A percentile compares a stretch with the other conserved stretches of the same genome.
Evolutionary conservation across 2,797 vertebrate species (phyloP).

Genomic region (Acridotheres tristis): DNA sequence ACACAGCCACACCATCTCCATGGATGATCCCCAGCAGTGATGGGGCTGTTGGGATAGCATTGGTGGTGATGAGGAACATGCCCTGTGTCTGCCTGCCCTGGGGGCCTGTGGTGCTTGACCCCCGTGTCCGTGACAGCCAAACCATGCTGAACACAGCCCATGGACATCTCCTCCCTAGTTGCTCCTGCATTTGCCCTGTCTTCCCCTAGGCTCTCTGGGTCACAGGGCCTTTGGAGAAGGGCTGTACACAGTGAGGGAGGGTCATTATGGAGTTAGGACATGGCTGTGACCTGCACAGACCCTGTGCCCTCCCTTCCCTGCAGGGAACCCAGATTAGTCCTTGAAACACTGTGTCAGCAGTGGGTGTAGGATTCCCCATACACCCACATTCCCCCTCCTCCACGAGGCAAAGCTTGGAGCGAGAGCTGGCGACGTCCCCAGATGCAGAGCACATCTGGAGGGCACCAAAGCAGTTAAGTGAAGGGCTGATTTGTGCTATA

Average conservation of each 20-base stretch:
- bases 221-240: background rate
- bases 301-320: background rate
- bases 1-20: fast-evolving
- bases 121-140: fast-evolving
- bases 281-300: background rate
- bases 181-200: fast-evolving
- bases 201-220: background rate
- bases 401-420: background rate
- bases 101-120: background rate
- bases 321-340: background rate
- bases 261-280: background rate
- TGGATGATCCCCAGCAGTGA: background rate
- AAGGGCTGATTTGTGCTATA: slow-evolving; percentile 52
- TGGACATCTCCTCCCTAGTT: background rate
- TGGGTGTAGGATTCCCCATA: background rate
- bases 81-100: background rate
- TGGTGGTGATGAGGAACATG: background rate
- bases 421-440: background rate
- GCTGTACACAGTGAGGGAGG: background rate
- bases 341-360: background rate
- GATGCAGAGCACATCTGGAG: slow-evolving; percentile 38
- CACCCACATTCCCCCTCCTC: background rate
- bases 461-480: slow-evolving; percentile 44
- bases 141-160: fast-evolving
- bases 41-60: background rate